Evolutionary conservation across 2,888 invertebrate genomes (phyloP).

Genomic region (Dusona sp.): DNA sequence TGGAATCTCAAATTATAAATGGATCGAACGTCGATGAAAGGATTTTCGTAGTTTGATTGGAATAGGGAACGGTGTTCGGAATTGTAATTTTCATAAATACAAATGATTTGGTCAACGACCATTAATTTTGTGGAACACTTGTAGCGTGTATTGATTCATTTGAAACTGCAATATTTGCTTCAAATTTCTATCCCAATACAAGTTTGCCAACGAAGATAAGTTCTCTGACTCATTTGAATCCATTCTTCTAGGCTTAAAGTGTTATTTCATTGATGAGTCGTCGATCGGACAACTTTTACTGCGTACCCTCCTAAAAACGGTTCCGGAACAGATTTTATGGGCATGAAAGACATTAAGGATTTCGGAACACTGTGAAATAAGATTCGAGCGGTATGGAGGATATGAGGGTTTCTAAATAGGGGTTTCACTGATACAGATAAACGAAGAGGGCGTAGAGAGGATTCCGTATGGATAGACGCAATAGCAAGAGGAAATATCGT

Average conservation of each 20-base stretch:
- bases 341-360: constrained; percentile 9
- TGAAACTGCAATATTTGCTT: not conserved
- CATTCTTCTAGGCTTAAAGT: not conserved
- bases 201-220: not conserved
- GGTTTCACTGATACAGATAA: constrained; percentile 47
- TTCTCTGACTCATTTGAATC: not conserved
- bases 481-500: constrained; percentile 42
- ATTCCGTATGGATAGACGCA: not conserved
- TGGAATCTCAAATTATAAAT: not conserved
- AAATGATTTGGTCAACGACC: not conserved
- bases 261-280: not conserved
- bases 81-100: not conserved
- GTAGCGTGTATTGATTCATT: no score
- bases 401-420: constrained; percentile 9
- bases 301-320: not conserved
- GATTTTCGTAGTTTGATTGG: not conserved
- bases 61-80: not conserved
- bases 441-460: constrained; percentile 27
- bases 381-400: constrained; percentile 27
- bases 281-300: not conserved
- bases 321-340: constrained; percentile 5
- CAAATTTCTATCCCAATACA: not conserved
- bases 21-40: not conserved
- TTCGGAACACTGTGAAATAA: constrained; percentile 26
- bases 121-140: no score